Evolutionary conservation across 2,888 invertebrate species (phyloP), one percentile per base, ranked within the genome.

Genomic region (Andrena minutula): DNA sequence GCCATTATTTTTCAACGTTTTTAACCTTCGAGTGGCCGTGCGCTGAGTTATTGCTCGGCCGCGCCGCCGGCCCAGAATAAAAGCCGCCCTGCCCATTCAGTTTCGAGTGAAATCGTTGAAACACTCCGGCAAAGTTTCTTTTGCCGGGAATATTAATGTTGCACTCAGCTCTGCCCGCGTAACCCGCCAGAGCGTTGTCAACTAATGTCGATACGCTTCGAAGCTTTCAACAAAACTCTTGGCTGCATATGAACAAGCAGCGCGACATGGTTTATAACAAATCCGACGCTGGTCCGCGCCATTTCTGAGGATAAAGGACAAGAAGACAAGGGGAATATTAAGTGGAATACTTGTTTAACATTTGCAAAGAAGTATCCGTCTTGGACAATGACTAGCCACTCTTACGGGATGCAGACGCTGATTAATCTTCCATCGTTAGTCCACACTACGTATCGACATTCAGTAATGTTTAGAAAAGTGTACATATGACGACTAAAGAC

Each of bases 1-100:
- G 74, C 75, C 74, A 73, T 88, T 87, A 88, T 79, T 86, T 79
- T 60, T 71, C 75, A 32, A 63, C 72, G 72, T 87, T 87, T 86
- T 85, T 83, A 81, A 78, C 65, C 63, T 53, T 58, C 66, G 76
- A 79, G 56, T 47, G 63, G 56, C 28, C 56, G 63, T 32, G 32
- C 63, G 41, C 41, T 60, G 64, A 77, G 53, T 68, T 61, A 70
- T 73, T 30, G 63, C 64, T 49, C 58, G 28, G 47, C 16, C 51
- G 60, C 51, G 63, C 20, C 74, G 10, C 16, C 69, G n/a, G 16
- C 35, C 8, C 47, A 32, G 80, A 69, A 80, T 80, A 68, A 74
- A 69, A 81, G 63, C 56, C 12, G 12, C 28, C 20, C 63, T 26
- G 41, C 71, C 65, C 32, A 60, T 47, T 23, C 30, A 53, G 51